Base-by-base conservation (phyloP, 2,888 invertebrate species). In the Ptychoptera albimana region DNA sequence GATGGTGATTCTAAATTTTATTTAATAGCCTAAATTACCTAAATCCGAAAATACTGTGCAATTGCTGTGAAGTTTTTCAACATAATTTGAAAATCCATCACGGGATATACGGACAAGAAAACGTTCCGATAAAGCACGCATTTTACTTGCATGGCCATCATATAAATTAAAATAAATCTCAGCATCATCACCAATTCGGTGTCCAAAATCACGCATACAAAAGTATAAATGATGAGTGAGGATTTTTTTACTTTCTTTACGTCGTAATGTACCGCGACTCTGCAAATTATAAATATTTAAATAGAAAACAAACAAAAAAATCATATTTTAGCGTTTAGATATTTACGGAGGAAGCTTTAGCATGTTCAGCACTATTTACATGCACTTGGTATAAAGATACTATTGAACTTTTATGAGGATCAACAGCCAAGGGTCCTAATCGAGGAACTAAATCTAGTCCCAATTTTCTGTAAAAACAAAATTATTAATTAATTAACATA, bases 401-500 rank as follows among this genome's bases (percentile, higher is more conserved):
- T 34, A 89, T 77, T 52, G 91, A 91, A 69, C 88, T 83, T 41
- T 81, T 76, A 56, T 88, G 88, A 30, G 88, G 84, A 60, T 92
- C 88, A 34, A 93, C 89, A 62, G 88, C 88, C 58, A 88, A 79
- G 23, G 87, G 82, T 31, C 88, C 87, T 50, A 84, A 79, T 23
- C 94, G 75, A 0, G 94, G 94, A 16, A 94, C 93, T 58, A 94
- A 66, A 66, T 94, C 94, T 58, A 94, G 65, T 0, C 86, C 87
- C 42, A 94, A 73, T 71, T 91, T 88, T 62, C 93, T 93, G 72
- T 36, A 74, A 61, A 30, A 37, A 45, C n/a, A n/a, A n/a, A n/a
- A n/a, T n/a, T n/a, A n/a, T n/a, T n/a, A 35, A 42, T 10, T 34
- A 42, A 42, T 37, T 9, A 23, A 23, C 7, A 23, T 3, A 23